These are phyloP conservation scores for Argentina silus DNA, from an alignment of 2,797 vertebrate species.

Conservation along the genomic window DNA sequence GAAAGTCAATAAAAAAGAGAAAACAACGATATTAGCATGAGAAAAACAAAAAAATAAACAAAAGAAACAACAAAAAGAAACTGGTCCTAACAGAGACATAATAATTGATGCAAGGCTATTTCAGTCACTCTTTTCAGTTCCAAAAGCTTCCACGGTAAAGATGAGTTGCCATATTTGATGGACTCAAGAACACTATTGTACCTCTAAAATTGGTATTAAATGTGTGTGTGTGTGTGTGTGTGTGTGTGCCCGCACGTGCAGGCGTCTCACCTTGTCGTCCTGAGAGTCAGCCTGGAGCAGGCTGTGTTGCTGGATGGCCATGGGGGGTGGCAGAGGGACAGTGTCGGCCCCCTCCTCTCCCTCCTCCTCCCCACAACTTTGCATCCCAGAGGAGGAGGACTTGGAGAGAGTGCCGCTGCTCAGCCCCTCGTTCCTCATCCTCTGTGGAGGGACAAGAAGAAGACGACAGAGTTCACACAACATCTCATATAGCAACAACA, in stretches of 20 bases:
- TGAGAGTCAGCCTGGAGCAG: constrained; percentile 95
- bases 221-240: background rate
- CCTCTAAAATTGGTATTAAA: background rate
- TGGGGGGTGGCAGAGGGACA: constrained; percentile 95
- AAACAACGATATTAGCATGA: constrained; percentile 77
- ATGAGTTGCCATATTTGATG: background rate
- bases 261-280: constrained; percentile 93
- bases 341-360: constrained; percentile 95
- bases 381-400: constrained; percentile 98
- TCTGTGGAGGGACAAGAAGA: constrained; percentile 71
- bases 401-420: constrained; percentile 98
- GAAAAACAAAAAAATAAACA: constrained; percentile 46
- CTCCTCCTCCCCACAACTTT: constrained; percentile 98
- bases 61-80: background rate
- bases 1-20: constrained; percentile 72
- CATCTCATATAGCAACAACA: no score
- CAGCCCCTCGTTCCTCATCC: constrained; percentile 94
- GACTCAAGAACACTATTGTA: background rate
- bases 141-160: background rate
- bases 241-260: background rate
- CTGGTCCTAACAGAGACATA: background rate
- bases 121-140: background rate
- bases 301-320: constrained; percentile 99
- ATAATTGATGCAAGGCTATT: background rate
- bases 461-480: background rate